Evolutionary conservation across 2,797 vertebrate genomes (phyloP).

Genomic region (Gymnothorax reevesii): DNA sequence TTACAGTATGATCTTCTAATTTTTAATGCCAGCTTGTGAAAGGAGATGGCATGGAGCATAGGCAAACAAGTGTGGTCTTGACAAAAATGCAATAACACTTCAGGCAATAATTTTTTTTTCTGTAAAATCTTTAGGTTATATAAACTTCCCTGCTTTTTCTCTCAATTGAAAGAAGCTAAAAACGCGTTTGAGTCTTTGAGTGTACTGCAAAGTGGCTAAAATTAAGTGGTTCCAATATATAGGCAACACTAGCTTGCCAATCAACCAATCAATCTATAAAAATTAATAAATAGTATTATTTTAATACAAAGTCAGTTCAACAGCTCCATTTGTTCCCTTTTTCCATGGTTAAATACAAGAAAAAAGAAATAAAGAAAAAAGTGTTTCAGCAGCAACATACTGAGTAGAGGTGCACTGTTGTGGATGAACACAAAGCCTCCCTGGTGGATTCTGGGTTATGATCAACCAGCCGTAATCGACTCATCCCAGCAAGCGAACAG

Average conservation of each 20-base stretch:
- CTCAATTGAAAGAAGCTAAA: not conserved
- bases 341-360: not conserved
- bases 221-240: not conserved
- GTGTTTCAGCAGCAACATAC: not conserved
- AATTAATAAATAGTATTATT: no score
- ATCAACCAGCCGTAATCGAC: constrained; percentile 12
- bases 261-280: no score
- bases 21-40: not conserved
- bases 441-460: constrained; percentile 1
- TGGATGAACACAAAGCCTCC: not conserved
- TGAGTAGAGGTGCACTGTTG: not conserved
- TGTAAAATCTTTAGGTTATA: not conserved
- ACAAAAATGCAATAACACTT: constrained; percentile 22
- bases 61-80: constrained; percentile 44
- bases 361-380: not conserved
- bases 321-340: no score
- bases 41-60: not conserved
- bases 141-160: constrained; percentile 9
- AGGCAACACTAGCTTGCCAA: not conserved
- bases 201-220: not conserved
- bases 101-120: not conserved
- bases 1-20: not conserved
- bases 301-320: no score
- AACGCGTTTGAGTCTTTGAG: not conserved
- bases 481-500: constrained; percentile 25